Conservation (phyloP, 1,140 invertebrate species). For the Eriocheir sinensis region DNA sequence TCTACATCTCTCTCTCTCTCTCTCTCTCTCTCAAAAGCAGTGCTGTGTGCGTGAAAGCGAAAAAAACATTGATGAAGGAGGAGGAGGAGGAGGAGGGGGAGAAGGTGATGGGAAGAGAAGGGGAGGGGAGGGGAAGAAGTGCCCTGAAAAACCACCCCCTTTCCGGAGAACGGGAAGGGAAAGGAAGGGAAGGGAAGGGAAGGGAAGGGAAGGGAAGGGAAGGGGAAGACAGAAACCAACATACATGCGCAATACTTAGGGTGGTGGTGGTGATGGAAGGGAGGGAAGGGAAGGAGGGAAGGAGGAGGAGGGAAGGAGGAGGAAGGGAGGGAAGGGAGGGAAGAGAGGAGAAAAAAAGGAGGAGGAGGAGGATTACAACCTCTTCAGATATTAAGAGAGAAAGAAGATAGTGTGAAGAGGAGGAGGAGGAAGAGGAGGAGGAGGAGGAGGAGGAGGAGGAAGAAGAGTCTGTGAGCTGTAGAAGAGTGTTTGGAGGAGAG, state of each 20-base stretch:
- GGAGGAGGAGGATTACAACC: neutral
- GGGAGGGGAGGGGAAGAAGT: neutral
- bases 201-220: too few relatives aligned
- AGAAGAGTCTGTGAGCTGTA: neutral
- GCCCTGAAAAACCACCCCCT: too few relatives aligned
- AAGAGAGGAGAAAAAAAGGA: neutral
- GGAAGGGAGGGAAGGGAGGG: neutral
- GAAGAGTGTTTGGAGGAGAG: neutral
- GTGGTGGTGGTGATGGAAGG: neutral
- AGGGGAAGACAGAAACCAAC: neutral
- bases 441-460: conserved; percentile 29
- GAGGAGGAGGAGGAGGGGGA: too few relatives aligned
- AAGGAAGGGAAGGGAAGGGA: neutral
- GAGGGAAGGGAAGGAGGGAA: neutral
- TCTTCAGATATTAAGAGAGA: neutral
- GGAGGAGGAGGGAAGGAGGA: neutral
- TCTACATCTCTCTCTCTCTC: too few relatives aligned
- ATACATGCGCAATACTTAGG: neutral
- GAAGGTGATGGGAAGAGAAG: neutral
- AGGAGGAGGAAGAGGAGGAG: conserved; percentile 5
- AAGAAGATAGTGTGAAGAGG: conserved; percentile 20
- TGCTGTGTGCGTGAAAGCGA: neutral
- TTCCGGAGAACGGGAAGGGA: neutral
- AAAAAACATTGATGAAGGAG: neutral
- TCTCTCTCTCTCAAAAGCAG: neutral